Percentiles rank a stretch among this genome's conserved stretches.
These are phyloP conservation scores for Prietella phreatophila DNA, from an alignment of 2,113 vertebrate genomes.

Conservation along the genomic window DNA sequence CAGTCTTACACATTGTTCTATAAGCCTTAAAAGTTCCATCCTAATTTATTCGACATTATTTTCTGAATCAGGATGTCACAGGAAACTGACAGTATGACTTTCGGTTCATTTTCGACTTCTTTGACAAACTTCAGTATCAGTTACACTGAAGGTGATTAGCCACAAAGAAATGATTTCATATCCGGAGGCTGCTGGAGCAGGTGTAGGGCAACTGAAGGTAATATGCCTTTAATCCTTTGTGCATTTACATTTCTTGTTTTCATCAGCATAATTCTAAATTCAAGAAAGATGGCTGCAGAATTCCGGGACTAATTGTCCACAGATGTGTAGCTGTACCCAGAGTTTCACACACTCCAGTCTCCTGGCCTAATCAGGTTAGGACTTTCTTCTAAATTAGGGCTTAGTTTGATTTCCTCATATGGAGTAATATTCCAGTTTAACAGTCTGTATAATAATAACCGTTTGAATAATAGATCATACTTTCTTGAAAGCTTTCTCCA, in stretches of 20 bases:
- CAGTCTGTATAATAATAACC: background rate
- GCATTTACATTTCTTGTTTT: constrained; percentile 61
- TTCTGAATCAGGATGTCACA: background rate
- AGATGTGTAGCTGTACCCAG: constrained; percentile 54
- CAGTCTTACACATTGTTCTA: background rate
- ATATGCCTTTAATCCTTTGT: constrained; percentile 58
- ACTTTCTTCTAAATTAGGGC: background rate
- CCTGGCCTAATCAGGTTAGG: background rate
- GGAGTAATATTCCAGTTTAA: background rate
- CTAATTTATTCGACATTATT: background rate
- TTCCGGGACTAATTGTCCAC: constrained; percentile 59
- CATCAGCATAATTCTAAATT: constrained; percentile 59
- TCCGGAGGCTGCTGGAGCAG: constrained; percentile 39
- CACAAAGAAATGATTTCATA: constrained; percentile 3
- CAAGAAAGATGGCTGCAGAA: constrained; percentile 54
- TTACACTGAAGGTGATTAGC: background rate
- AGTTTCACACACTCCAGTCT: constrained; percentile 9
- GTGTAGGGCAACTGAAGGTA: constrained; percentile 50
- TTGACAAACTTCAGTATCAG: background rate
- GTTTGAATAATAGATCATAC: background rate
- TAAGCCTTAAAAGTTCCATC: background rate
- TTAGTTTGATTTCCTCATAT: background rate
- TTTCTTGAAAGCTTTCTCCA: background rate
- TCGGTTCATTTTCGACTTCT: background rate
- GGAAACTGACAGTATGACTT: background rate